phyloP scores from a whole-genome alignment of 2,888 invertebrate species.

The Macaria liturata region DNA sequence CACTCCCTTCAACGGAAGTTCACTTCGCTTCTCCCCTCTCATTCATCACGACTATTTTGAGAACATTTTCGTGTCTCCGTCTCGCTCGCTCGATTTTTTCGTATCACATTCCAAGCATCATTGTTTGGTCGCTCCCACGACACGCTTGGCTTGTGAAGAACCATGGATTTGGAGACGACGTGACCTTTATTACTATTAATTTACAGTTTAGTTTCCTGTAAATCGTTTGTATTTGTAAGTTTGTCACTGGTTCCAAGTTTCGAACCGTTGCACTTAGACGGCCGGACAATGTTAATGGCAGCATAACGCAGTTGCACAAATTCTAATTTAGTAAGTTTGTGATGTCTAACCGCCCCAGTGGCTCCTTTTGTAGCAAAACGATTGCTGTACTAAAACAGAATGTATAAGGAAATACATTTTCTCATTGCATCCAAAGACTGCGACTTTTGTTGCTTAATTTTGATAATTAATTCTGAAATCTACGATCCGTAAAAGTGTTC shows the following conservation, averaged over 20 bases:
- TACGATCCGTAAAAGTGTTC: no score
- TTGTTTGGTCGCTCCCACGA: constrained; percentile 72
- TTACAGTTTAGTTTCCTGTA: constrained; percentile 36
- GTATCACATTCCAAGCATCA: constrained; percentile 71
- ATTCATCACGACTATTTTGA: constrained; percentile 26
- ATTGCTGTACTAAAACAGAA: no score
- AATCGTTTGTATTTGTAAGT: constrained; percentile 4
- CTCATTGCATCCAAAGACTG: no score
- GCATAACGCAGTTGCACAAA: constrained; percentile 14
- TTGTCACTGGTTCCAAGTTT: constrained; percentile 34
- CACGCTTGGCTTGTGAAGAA: constrained; percentile 54
- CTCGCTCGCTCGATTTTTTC: constrained; percentile 56
- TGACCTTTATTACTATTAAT: constrained; percentile 41
- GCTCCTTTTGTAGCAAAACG: no score
- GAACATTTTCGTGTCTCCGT: constrained; percentile 25
- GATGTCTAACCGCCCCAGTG: neutral
- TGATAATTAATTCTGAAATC: no score
- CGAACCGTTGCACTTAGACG: constrained; percentile 33
- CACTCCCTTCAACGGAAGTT: constrained; percentile 57
- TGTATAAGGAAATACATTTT: no score
- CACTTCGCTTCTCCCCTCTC: constrained; percentile 43
- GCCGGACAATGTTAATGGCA: constrained; percentile 25
- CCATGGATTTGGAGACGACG: constrained; percentile 33
- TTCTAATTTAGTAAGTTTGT: neutral
- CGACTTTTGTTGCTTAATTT: no score